These are phyloP conservation scores for Heteromyza rotundicornis DNA, from an alignment of 2,888 invertebrate species.

Conservation along the genomic window DNA sequence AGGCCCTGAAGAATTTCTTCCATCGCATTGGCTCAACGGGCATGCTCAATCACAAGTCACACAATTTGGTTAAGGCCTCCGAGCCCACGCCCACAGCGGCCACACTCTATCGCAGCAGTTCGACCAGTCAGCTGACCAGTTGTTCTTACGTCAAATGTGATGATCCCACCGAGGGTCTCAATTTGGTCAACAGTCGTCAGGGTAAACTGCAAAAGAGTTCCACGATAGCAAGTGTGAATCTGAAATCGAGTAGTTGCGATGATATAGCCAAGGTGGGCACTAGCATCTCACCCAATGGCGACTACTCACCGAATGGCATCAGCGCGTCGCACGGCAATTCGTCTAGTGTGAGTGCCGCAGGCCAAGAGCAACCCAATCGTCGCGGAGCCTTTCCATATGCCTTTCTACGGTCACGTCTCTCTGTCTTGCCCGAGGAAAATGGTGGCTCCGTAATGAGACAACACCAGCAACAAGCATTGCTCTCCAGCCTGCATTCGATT, in stretches of 20 bases:
- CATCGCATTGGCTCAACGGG: constrained; percentile 79
- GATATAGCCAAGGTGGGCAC: constrained; percentile 71
- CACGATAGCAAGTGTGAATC: constrained; percentile 57
- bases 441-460: constrained; percentile 65
- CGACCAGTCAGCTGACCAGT: constrained; percentile 77
- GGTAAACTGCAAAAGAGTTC: constrained; percentile 51
- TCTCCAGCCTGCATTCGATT: constrained; percentile 38
- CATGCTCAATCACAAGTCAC: constrained; percentile 68
- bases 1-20: constrained; percentile 75
- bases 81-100: constrained; percentile 48
- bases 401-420: constrained; percentile 76
- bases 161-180: constrained; percentile 80
- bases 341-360: constrained; percentile 32
- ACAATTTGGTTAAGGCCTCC: constrained; percentile 56
- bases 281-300: background rate
- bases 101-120: constrained; percentile 74
- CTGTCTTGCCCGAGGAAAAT: constrained; percentile 79
- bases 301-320: constrained; percentile 32
- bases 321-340: constrained; percentile 26
- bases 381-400: constrained; percentile 79
- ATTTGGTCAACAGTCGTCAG: constrained; percentile 65
- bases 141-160: constrained; percentile 75
- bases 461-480: constrained; percentile 49
- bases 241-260: constrained; percentile 75
- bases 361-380: constrained; percentile 59